phyloP scores from a whole-genome alignment of 2,888 invertebrate genomes.

The Heliconius sara region DNA sequence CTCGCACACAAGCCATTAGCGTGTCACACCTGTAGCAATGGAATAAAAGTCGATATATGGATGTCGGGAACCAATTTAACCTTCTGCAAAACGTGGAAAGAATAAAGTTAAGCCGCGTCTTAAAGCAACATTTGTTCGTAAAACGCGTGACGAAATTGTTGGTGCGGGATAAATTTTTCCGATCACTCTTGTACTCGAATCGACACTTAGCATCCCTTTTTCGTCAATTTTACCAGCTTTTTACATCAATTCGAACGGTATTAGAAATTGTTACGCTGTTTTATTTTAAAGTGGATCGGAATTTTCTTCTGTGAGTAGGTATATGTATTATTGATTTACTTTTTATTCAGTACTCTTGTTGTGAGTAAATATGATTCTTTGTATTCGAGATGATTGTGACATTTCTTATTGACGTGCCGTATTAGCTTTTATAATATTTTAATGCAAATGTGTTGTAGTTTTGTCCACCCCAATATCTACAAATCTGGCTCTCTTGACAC shows the following conservation, averaged over 20 bases:
- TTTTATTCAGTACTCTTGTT: constrained; percentile 12
- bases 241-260: constrained; percentile 80
- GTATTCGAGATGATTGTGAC: background rate
- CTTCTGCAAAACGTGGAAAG: constrained; percentile 78
- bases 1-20: constrained; percentile 58
- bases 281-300: constrained; percentile 42
- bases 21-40: constrained; percentile 60
- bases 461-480: no score
- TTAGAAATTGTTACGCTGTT: constrained; percentile 60
- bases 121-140: constrained; percentile 80
- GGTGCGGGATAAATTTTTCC: constrained; percentile 70
- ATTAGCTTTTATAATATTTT: constrained; percentile 3
- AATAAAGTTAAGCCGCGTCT: constrained; percentile 77
- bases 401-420: background rate
- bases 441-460: no score
- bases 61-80: constrained; percentile 65
- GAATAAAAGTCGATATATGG: constrained; percentile 64
- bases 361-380: constrained; percentile 11
- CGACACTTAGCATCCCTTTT: constrained; percentile 82
- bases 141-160: constrained; percentile 82
- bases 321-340: constrained; percentile 22
- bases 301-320: constrained; percentile 7
- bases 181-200: constrained; percentile 72
- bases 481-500: no score
- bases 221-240: constrained; percentile 82